Evolutionary conservation across 2,113 vertebrate genomes (phyloP), one percentile per base, ranked within the genome.

Genomic region (Lophura nycthemera): DNA sequence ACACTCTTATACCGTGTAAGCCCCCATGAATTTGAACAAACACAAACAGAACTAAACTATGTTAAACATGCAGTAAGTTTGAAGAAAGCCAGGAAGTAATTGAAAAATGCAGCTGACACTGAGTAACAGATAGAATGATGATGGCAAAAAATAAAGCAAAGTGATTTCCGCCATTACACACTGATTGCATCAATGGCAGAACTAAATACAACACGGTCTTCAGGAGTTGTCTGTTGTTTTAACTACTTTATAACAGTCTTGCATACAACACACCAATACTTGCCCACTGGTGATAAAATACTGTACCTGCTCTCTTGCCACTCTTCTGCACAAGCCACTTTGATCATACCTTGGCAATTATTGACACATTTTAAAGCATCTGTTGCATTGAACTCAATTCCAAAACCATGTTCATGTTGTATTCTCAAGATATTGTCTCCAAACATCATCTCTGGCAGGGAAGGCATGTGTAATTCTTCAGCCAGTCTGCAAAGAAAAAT

Each of bases 371-470:
- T 99, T 42, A 99, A 98, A 50, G 99, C 98, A 91, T 99, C 99
- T 8, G 98, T 98, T 75, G 99, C 99, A 70, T 99, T 99, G 96
- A 99, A 99, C 81, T 99, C 99, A 32, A 99, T 99, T 65, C 99
- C 99, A 86, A 98, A 99, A 40, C 98, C 98, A 20, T 96, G 97
- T 6, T 95, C 93, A 67, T 99, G 99, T 75, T 99, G 98, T 97
- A 99, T 99, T 83, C 98, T 98, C 80, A 99, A 96, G 36, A 99
- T 93, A 25, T 99, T 99, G 96, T 99, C 99, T 73, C 99, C 99
- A 96, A 99, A 99, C 98, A 99, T 97, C 99, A 99, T 99, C 97
- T 99, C 99, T 14, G 99, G 99, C 38, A 99, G 98, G 54, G 98
- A 98, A 7, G 99, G 99, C 98, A 99, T 98, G 59, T 98, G 98